Evolutionary conservation across 2,888 invertebrate species (phyloP).

Genomic region (Pharmacophagus antenor): DNA sequence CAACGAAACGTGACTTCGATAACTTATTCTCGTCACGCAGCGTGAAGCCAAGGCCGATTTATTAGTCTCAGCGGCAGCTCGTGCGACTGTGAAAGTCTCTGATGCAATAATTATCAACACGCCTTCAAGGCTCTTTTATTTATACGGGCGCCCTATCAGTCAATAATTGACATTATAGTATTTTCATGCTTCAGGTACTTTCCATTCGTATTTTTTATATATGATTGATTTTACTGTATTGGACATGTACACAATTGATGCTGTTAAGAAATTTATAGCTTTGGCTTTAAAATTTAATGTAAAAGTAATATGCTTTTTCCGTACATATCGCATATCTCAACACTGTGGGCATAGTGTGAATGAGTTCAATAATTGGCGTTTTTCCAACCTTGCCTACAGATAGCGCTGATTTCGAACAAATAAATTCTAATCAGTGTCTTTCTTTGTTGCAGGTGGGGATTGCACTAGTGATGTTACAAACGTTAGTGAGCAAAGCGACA

Average conservation of each 20-base stretch:
- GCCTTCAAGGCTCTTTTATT: constrained; percentile 39
- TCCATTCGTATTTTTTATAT: too few species aligned
- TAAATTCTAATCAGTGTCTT: constrained; percentile 29
- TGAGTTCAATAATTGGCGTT: constrained; percentile 66
- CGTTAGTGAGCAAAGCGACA: constrained; percentile 67
- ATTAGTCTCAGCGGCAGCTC: constrained; percentile 36
- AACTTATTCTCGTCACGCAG: constrained; percentile 43
- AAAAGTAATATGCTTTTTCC: constrained; percentile 34
- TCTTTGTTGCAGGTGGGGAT: constrained; percentile 71
- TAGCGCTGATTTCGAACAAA: constrained; percentile 53
- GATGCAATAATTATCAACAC: constrained; percentile 42
- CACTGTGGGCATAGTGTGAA: constrained; percentile 68
- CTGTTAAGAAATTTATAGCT: neutral
- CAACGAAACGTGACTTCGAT: constrained; percentile 42
- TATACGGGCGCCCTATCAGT: constrained; percentile 34
- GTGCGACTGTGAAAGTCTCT: constrained; percentile 43
- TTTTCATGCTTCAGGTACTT: constrained; percentile 29
- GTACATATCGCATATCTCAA: constrained; percentile 53
- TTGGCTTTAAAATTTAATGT: constrained; percentile 4
- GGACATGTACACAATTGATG: too few species aligned
- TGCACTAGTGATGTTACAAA: constrained; percentile 71
- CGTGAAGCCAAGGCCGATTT: constrained; percentile 37
- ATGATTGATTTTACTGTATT: too few species aligned
- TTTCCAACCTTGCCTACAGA: constrained; percentile 63
- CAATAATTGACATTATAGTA: constrained; percentile 26